Evolutionary conservation across 2,797 vertebrate genomes (phyloP).

Genomic region (Lutjanus argentimaculatus): DNA sequence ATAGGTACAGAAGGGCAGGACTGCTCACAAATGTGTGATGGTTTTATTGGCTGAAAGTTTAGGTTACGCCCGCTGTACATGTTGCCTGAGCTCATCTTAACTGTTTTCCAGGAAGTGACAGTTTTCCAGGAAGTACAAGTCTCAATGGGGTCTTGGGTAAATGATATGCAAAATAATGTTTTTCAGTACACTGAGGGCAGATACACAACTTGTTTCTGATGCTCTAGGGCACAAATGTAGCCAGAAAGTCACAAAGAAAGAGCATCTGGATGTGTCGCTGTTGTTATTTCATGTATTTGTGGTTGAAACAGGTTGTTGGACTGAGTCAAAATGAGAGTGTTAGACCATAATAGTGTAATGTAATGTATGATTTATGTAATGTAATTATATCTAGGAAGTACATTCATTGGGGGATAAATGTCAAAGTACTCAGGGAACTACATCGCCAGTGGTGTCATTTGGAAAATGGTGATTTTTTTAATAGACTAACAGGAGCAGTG

Average conservation of each 20-base stretch:
- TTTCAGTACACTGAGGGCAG: not conserved
- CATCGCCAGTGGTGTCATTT: not conserved
- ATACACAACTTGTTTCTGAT: not conserved
- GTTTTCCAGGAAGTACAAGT: constrained; percentile 50
- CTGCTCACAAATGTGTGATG: not conserved
- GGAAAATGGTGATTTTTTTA: not conserved
- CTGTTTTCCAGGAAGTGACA: constrained; percentile 37
- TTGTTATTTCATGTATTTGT: not conserved
- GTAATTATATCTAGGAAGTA: constrained; percentile 5
- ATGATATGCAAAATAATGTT: constrained; percentile 35
- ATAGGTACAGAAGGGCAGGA: not conserved
- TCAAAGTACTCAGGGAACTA: not conserved
- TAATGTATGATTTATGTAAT: no score
- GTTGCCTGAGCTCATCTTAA: constrained; percentile 6
- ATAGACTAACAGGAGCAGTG: not conserved
- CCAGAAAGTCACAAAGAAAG: not conserved
- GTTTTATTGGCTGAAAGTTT: constrained; percentile 26
- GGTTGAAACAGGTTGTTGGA: not conserved
- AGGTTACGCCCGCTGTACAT: not conserved
- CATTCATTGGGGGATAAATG: not conserved
- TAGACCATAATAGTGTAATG: no score
- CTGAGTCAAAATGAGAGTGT: not conserved
- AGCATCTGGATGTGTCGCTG: not conserved
- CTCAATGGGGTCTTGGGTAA: constrained; percentile 4
- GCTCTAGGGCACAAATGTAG: not conserved